Evolutionary conservation across 2,797 vertebrate species (phyloP).

Genomic region (Eulemur albifrons): DNA sequence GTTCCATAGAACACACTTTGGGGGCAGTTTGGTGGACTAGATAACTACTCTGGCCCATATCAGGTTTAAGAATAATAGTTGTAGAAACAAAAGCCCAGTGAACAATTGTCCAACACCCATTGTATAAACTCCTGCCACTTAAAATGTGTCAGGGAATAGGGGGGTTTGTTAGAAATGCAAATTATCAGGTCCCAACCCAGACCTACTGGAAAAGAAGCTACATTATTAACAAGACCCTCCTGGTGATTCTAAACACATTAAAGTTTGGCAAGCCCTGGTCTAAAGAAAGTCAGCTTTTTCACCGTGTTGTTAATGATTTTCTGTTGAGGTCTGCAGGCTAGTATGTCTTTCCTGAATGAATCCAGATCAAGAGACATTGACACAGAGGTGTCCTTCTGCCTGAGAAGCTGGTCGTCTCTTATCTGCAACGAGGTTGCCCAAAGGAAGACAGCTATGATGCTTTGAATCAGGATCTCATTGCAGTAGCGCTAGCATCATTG

Average conservation of each 20-base stretch:
- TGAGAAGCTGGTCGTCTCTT: not conserved
- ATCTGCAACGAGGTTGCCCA: not conserved
- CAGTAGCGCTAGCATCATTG: conserved; percentile 48
- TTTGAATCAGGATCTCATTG: conserved; percentile 52
- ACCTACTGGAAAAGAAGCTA: not conserved
- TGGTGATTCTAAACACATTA: not conserved
- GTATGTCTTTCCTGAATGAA: not conserved
- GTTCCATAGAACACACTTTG: not conserved
- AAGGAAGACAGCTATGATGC: conserved; percentile 33
- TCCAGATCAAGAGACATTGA: not conserved
- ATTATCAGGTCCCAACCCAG: not conserved
- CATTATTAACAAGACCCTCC: not conserved
- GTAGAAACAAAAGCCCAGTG: not conserved
- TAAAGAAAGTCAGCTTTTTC: not conserved
- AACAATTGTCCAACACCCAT: not conserved
- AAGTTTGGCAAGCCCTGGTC: not conserved
- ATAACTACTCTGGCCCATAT: not conserved
- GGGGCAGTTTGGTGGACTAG: not conserved
- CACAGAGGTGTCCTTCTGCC: not conserved
- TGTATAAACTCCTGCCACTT: not conserved
- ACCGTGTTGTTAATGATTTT: not conserved
- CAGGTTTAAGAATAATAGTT: not conserved
- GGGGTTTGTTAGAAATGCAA: conserved; percentile 4
- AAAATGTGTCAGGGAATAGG: not conserved
- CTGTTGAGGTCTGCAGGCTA: not conserved